Base-by-base conservation (phyloP, 2,888 invertebrate genomes). In the Leptinotarsa juncta region DNA sequence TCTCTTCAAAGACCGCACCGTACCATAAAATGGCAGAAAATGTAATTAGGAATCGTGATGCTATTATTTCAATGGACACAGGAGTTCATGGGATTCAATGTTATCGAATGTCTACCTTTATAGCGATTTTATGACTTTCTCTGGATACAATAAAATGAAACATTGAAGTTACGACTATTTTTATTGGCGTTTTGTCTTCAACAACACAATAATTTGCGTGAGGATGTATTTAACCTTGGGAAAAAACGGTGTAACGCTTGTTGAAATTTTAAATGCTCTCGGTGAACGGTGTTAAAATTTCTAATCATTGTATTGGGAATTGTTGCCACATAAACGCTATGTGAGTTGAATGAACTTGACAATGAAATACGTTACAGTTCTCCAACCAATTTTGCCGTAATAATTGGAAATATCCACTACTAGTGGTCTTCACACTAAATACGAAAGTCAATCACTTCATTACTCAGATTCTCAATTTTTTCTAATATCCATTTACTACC, bases 71-170 rank as follows among this genome's bases (percentile, higher is more conserved):
- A 77, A 79, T 78, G 78, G 79, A 75, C 73, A 72, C 77, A 72
- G 65, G 77, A 80, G 78, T 77, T 77, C 77, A 75, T 66, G 70
- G 74, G 74, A 80, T 77, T 78, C 78, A 77, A 76, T 71, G 69
- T 70, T 70, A 75, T 79, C 76, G 77, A 75, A 78, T 76, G 79
- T 75, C 77, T 77, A 73, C 68, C 73, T 80, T 81, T 81, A 81
- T 75, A 69, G 76, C 78, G 65, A 69, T 81, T 81, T 81, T 81
- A 81, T 81, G 75, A 74, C 79, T 75, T 73, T 77, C 79, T 77
- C 76, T 73, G 73, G 74, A 78, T 79, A 79, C 74, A 75, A 78
- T 76, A 75, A 76, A 80, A 79, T 75, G 78, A 77, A 79, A 79
- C 78, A 77, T 77, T 74, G 78, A 79, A 71, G 70, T 73, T 72